Conservation (phyloP, 2,113 vertebrate species). For the Pimephales promelas region DNA sequence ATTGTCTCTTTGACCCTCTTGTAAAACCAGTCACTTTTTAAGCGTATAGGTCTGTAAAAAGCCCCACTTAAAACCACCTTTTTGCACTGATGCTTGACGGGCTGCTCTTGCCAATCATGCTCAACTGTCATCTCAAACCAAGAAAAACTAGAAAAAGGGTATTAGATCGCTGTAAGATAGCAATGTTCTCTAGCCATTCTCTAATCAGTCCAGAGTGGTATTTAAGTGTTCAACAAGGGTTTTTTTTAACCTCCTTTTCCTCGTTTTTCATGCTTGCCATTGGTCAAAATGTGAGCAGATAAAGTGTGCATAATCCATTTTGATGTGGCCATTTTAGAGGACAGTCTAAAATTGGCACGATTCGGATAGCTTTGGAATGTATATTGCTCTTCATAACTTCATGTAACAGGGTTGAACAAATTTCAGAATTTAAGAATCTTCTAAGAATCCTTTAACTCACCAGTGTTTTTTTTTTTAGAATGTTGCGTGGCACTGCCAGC, state of each 20-base stretch:
- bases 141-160: conserved; percentile 5
- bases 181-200: background rate
- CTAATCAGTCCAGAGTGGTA: conserved; percentile 42
- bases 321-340: background rate
- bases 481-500: too few species aligned
- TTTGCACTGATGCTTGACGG: conserved; percentile 7
- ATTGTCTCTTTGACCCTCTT: conserved; percentile 12
- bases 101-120: conserved; percentile 16
- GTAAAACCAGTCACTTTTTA: conserved; percentile 11
- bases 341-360: background rate
- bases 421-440: background rate
- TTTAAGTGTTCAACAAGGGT: conserved; percentile 36
- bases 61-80: conserved; percentile 5
- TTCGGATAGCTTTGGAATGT: background rate
- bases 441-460: too few species aligned
- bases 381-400: background rate
- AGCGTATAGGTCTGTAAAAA: background rate
- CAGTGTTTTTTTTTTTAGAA: too few species aligned
- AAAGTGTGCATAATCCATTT: conserved; percentile 50
- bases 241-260: conserved; percentile 29
- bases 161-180: background rate
- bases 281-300: conserved; percentile 37
- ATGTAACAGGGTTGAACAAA: background rate
- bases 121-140: background rate
- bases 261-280: conserved; percentile 17